Evolutionary conservation across 2,888 invertebrate genomes (phyloP), one percentile per base, ranked within the genome.

Genomic region (Amblyjoppa fuscipennis): DNA sequence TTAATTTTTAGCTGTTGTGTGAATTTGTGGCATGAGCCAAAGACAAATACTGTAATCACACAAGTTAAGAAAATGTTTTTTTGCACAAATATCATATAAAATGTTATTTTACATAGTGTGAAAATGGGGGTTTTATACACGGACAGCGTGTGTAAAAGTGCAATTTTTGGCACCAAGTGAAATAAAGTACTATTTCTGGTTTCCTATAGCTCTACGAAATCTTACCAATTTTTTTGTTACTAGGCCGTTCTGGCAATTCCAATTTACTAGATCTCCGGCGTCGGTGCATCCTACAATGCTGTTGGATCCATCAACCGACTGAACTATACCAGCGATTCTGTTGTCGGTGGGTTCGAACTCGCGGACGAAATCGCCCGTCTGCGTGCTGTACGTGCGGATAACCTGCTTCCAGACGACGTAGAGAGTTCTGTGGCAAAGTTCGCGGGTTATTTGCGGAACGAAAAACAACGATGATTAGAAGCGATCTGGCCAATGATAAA

Each of bases 281-380:
- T 93, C 93, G 0, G 96, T 96, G 90, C 96, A 96, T 4, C 95
- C 95, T 28, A 96, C 90, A 51, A 95, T 94, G 34, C 93, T 92
- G 87, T 95, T 95, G 38, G 92, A 89, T 90, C 94, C 94, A 76
- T 93, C 94, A 28, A 94, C 91, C 85, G 95, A 95, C 69, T 95
- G 90, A 76, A 94, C 93, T 88, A 96, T 94, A 45, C 95, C 95
- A 49, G 96, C 94, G n/a, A 96, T 94, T 87, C 94, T 92, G 6
- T 95, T 92, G 25, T 92, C 93, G 28, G 96, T 94, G 34, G 96
- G 96, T 85, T 95, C 95, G 74, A 96, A 95, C 88, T 96, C 95
- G 77, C 95, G 94, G 0, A 96, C 94, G 87, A 95, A 95, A 90
- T 96, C 96, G 0, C 96, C 96, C 2, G 97, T 97, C 89, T 95